Base-by-base conservation (phyloP, 2,113 vertebrate genomes). In the Heterochromis multidens region DNA sequence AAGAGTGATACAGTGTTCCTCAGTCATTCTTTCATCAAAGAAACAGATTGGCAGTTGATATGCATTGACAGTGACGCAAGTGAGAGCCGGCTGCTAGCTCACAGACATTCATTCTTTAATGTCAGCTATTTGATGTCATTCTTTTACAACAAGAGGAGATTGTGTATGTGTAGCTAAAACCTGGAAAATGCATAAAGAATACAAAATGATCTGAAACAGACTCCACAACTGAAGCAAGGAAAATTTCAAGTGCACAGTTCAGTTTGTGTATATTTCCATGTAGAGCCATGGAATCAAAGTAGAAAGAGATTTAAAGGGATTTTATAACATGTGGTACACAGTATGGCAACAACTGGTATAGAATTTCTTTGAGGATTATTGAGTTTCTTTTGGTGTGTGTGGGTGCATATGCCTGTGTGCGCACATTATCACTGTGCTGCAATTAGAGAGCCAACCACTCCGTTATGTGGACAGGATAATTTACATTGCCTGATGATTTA, bases 301-400 rank as follows among this genome's bases (percentile, higher is more conserved):
- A 57, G 1, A 80, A 56, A 80, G 65, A 87, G 1, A 70, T 87
- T 60, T 84, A 43, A 76, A 84, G 33, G 59, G 77, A 77, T 87
- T 81, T 76, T 40, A 85, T 59, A 37, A 78, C 31, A 78, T 43
- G 59, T 57, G 43, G 29, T n/a, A 11, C 0, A 16, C 7, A 49
- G 21, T 56, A 49, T 62, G 54, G 19, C 25, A 80, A 31, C 25
- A 80, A 43, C 13, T 83, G 14, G 54, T 74, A 80, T 76, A 52
- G 16, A 70, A 57, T 78, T 60, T 81, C 60, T 49, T 77, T 43
- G 58, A 56, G 43, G 60, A 80, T 85, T 46, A 58, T 40, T 79
- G n/a, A n/a, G 16, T 54, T 46, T 74, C 25, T 57, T 21, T 57
- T 29, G 16, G 37, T 60, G 35, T 46, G n/a, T 40, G 65, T 63